These are phyloP conservation scores for Myripristis murdjan DNA, from an alignment of 2,797 vertebrate species.

Conservation along the genomic window DNA sequence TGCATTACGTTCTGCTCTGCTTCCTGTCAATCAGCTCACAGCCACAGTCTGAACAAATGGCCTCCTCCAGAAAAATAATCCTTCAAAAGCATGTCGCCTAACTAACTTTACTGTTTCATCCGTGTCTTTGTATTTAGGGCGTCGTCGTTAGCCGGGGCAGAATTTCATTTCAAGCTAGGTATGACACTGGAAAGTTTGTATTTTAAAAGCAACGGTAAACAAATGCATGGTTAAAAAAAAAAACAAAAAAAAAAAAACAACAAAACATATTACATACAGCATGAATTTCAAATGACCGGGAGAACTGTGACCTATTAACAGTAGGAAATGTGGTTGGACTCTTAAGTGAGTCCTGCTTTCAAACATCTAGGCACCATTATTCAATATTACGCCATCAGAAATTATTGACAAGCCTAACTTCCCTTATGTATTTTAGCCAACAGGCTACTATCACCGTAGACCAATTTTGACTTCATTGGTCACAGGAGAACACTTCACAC, in stretches of 20 bases:
- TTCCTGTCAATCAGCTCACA: slow-evolving; percentile 6
- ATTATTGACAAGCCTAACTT: slow-evolving; percentile 22
- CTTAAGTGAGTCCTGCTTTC: slow-evolving; percentile 5
- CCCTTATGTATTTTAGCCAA: slow-evolving; percentile 55
- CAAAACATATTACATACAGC: slow-evolving; percentile 59
- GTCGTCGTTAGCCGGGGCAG: slow-evolving; percentile 15
- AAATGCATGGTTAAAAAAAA: slow-evolving; percentile 28
- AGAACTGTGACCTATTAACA: no score
- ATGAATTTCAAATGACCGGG: slow-evolving; percentile 17
- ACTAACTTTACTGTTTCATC: slow-evolving; percentile 23
- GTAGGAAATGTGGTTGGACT: slow-evolving; percentile 18
- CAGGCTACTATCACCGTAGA: slow-evolving; percentile 5
- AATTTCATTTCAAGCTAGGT: slow-evolving; percentile 8
- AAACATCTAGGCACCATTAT: slow-evolving; percentile 38
- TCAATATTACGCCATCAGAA: slow-evolving; percentile 21
- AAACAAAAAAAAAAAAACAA: slow-evolving; percentile 58
- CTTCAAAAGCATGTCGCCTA: neutral
- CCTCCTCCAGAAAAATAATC: neutral
- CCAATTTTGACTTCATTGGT: neutral
- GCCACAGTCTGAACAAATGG: neutral
- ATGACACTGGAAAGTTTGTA: slow-evolving; percentile 33
- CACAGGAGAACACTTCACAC: no score
- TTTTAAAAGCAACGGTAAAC: slow-evolving; percentile 47
- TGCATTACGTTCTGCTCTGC: slow-evolving; percentile 6
- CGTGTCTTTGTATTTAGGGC: slow-evolving; percentile 27